A percentile compares a stretch with the other conserved stretches of the same genome.
Evolutionary conservation across 1,140 invertebrate species (phyloP).

Genomic region (Centruroides vittatus): DNA sequence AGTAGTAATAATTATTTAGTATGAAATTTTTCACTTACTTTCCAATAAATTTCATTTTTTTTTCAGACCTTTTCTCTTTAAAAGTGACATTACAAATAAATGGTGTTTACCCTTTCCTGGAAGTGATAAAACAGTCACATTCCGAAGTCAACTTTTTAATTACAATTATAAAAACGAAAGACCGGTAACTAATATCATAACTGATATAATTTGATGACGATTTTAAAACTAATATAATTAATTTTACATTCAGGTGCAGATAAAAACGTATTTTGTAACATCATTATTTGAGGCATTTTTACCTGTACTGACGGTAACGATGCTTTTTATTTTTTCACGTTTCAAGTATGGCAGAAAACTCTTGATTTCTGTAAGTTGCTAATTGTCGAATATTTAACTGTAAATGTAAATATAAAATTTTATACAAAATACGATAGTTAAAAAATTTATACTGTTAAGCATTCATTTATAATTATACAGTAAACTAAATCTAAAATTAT

Average conservation of each 20-base stretch:
- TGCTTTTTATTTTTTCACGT: constrained; percentile 50
- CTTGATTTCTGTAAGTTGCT: constrained; percentile 44
- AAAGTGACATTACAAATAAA: constrained; percentile 39
- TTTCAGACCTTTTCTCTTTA: constrained; percentile 44
- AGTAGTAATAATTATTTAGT: too few relatives aligned
- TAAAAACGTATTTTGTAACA: constrained; percentile 19
- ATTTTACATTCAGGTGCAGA: constrained; percentile 30
- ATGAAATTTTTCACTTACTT: too few relatives aligned
- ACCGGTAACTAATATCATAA: constrained; percentile 35
- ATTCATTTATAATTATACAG: too few relatives aligned
- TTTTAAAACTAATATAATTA: constrained; percentile 7
- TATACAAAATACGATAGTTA: too few relatives aligned
- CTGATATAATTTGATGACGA: background rate
- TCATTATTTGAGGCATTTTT: constrained; percentile 28
- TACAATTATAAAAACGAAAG: constrained; percentile 49
- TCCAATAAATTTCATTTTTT: constrained; percentile 5
- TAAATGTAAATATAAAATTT: too few relatives aligned
- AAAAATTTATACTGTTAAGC: too few relatives aligned
- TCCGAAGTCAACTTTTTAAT: constrained; percentile 56
- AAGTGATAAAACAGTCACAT: constrained; percentile 59
- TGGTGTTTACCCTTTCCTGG: constrained; percentile 65
- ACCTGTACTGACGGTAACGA: constrained; percentile 36
- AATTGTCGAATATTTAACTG: too few relatives aligned
- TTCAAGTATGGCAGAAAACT: constrained; percentile 45
- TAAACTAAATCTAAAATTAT: too few relatives aligned